phyloP scores from a whole-genome alignment of 2,113 vertebrate species.

The Thermophis baileyi region DNA sequence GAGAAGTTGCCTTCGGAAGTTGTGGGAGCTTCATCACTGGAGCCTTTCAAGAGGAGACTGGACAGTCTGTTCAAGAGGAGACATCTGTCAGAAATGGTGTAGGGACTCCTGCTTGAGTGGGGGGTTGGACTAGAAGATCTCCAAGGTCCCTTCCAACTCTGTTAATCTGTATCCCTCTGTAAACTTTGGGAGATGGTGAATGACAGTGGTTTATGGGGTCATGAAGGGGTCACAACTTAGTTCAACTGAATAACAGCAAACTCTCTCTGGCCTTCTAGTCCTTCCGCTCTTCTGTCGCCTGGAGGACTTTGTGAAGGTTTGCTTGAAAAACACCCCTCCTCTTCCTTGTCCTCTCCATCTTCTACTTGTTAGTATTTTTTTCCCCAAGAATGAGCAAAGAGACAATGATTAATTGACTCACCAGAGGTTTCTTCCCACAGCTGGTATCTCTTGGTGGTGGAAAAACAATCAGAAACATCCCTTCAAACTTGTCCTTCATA shows the following conservation, averaged over 20 bases:
- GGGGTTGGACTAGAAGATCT: too few species aligned
- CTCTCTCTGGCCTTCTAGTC: background rate
- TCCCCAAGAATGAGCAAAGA: slow-evolving; percentile 11
- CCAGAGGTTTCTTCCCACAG: slow-evolving; percentile 35
- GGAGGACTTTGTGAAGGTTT: background rate
- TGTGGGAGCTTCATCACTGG: too few species aligned
- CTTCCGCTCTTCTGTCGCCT: background rate
- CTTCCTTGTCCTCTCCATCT: background rate
- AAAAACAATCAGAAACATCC: background rate
- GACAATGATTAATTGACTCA: slow-evolving; percentile 30
- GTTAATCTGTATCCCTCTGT: too few species aligned
- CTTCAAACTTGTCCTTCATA: slow-evolving; percentile 38
- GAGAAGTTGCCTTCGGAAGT: too few species aligned
- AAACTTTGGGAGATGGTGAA: background rate
- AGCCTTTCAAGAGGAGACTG: too few species aligned
- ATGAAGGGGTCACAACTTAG: background rate
- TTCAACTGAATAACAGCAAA: background rate
- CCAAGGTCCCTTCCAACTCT: too few species aligned
- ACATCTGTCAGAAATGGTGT: too few species aligned
- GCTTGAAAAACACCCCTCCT: too few species aligned
- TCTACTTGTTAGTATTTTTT: background rate
- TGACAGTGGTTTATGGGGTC: background rate
- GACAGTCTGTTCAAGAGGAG: too few species aligned
- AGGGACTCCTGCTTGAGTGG: too few species aligned
- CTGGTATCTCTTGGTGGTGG: background rate